Percentiles rank a stretch among this genome's conserved stretches.
These are phyloP conservation scores for rabbit (Oryctolagus cuniculus) DNA, from an alignment of 2,113 vertebrate genomes.

Conservation along the genomic window mOryCun1.1 NC_091436.1:93380001-93380500, in stretches of 20 bases:
- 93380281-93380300: constrained; percentile 17
- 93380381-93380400: too few species aligned
- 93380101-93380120: background rate
- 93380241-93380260: background rate
- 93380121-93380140: constrained; percentile 24
- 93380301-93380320: background rate
- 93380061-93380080: constrained; percentile 54
- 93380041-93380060: constrained; percentile 57
- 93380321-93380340: background rate
- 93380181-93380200: constrained; percentile 17
- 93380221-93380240: constrained; percentile 56
- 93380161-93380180: constrained; percentile 30
- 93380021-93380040: constrained; percentile 40
- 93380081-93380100: constrained; percentile 23
- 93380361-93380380: too few species aligned
- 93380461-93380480: too few species aligned
- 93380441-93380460: too few species aligned
- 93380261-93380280: constrained; percentile 15
- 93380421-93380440: too few species aligned
- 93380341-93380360: too few species aligned
- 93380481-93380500: too few species aligned
- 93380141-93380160: background rate
- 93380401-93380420: too few species aligned
- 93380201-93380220: constrained; percentile 36
- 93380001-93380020: constrained; percentile 62